Evolutionary conservation across 1,140 invertebrate species (phyloP).

Genomic region (Telenomus remus): DNA sequence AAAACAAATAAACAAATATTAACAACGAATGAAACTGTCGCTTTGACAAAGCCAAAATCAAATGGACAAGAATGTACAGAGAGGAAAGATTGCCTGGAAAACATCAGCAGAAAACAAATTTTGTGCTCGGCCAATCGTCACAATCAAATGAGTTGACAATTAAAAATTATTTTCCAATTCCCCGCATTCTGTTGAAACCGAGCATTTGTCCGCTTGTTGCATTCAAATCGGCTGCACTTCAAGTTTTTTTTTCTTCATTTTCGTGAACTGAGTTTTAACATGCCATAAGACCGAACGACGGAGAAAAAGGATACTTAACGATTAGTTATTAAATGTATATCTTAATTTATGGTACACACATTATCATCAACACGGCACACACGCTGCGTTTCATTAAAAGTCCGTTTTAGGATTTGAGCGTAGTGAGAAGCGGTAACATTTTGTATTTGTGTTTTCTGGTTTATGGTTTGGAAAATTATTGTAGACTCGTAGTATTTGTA

Average conservation of each 20-base stretch:
- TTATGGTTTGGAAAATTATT: neutral
- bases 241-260: slow-evolving; percentile 6
- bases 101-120: too few relatives aligned
- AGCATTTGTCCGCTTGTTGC: neutral
- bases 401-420: slow-evolving; percentile 38
- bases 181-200: too few relatives aligned
- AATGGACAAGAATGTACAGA: slow-evolving; percentile 12
- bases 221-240: slow-evolving; percentile 32
- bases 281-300: slow-evolving; percentile 62
- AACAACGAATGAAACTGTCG: slow-evolving; percentile 13
- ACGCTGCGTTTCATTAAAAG: slow-evolving; percentile 33
- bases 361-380: slow-evolving; percentile 44
- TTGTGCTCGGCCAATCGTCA: too few relatives aligned
- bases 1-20: slow-evolving; percentile 3
- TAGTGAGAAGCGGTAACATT: slow-evolving; percentile 13
- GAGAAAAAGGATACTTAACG: slow-evolving; percentile 34
- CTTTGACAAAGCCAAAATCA: slow-evolving; percentile 26
- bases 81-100: neutral
- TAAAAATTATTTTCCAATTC: too few relatives aligned
- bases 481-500: neutral
- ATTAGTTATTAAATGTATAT: slow-evolving; percentile 49
- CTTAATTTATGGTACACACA: slow-evolving; percentile 63
- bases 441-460: neutral
- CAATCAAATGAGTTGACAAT: too few relatives aligned
- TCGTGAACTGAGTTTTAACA: slow-evolving; percentile 51